Conservation (phyloP, 1,140 invertebrate species). For the Pseudoatta argentina region DNA sequence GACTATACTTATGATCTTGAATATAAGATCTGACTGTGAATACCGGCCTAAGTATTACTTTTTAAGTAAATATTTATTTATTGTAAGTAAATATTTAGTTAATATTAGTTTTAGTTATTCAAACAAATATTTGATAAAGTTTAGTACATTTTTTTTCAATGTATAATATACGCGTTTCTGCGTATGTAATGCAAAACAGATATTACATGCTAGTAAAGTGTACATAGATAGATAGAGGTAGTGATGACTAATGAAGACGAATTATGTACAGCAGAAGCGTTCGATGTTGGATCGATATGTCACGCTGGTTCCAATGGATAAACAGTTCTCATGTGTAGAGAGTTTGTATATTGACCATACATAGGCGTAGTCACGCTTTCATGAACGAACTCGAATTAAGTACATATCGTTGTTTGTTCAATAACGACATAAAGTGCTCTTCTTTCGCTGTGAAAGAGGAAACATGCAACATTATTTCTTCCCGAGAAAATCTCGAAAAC, state of each 20-base stretch:
- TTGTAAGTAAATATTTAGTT: no score
- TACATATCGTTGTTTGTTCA: constrained; percentile 57
- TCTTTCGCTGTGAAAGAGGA: constrained; percentile 4
- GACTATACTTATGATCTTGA: no score
- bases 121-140: no score
- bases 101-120: no score
- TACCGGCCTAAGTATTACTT: no score
- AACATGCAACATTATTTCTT: background rate
- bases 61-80: no score
- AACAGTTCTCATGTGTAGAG: constrained; percentile 17
- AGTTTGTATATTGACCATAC: constrained; percentile 17
- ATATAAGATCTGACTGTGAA: no score
- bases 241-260: constrained; percentile 39
- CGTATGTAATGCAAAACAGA: background rate
- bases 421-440: constrained; percentile 51
- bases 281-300: constrained; percentile 57
- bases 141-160: no score
- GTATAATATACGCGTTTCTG: background rate
- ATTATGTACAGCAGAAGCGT: constrained; percentile 9
- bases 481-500: constrained; percentile 1
- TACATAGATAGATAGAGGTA: background rate
- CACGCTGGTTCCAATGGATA: constrained; percentile 32
- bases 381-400: constrained; percentile 45
- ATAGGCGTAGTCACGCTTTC: constrained; percentile 44
- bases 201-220: background rate